A percentile compares a stretch with the other conserved stretches of the same genome.
Conservation (phyloP, 1,140 invertebrate genomes). For the Cataglyphis hispanica region DNA sequence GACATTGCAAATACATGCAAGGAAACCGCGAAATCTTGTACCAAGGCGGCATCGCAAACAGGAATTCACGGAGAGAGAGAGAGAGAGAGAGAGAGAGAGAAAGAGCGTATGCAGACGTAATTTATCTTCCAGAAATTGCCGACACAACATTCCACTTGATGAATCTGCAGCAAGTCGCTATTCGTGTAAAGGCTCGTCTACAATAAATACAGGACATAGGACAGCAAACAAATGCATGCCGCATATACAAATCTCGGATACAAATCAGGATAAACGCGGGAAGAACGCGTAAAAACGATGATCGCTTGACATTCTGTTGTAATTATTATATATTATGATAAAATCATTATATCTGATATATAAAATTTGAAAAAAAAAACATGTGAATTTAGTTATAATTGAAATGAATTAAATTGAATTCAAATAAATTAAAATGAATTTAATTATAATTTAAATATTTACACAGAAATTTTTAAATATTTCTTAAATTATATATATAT, state of each 20-base stretch:
- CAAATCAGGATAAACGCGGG: background rate
- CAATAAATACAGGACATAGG: conserved; percentile 42
- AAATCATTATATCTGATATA: background rate
- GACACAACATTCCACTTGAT: conserved; percentile 54
- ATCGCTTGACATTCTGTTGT: background rate
- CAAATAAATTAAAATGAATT: background rate
- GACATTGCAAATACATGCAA: conserved; percentile 34
- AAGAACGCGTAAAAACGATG: background rate
- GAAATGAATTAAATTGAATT: no score
- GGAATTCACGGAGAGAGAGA: conserved; percentile 22
- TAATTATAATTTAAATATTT: conserved; percentile 63
- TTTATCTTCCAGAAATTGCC: conserved; percentile 62
- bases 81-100: no score
- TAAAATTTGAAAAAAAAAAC: background rate
- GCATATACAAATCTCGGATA: background rate
- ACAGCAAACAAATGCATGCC: background rate
- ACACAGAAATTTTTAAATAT: no score
- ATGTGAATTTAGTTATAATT: conserved; percentile 59
- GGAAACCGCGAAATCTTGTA: conserved; percentile 59
- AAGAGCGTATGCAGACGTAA: conserved; percentile 45
- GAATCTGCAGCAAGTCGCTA: conserved; percentile 45
- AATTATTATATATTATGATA: background rate
- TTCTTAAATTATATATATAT: no score
- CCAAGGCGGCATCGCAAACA: conserved; percentile 39
- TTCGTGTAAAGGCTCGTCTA: conserved; percentile 44